Evolutionary conservation across 2,797 vertebrate genomes (phyloP).

Genomic region (Pangasius larnaudii): DNA sequence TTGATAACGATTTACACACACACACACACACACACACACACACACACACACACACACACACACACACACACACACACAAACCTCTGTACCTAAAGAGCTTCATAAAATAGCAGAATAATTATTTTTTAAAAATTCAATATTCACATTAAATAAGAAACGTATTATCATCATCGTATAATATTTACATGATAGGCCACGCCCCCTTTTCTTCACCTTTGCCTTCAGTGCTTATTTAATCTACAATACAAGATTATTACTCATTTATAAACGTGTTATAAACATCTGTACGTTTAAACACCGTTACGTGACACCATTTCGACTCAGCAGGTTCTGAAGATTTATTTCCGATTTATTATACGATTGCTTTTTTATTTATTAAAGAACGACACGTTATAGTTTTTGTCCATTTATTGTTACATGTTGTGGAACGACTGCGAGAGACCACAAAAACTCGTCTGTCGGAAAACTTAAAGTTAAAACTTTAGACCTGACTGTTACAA

Average conservation of each 20-base stretch:
- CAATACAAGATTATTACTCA: neutral
- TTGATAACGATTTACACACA: neutral
- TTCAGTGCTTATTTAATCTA: neutral
- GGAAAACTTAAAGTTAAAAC: neutral
- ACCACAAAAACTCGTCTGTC: neutral
- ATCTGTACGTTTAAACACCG: neutral
- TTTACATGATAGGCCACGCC: neutral
- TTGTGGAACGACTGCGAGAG: neutral
- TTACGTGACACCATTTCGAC: neutral
- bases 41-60: constrained; percentile 6
- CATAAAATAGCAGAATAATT: neutral
- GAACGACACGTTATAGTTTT: neutral
- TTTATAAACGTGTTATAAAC: neutral
- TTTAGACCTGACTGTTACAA: neutral
- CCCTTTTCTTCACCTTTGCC: neutral
- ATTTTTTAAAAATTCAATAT: neutral
- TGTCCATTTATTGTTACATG: neutral
- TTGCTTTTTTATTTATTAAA: neutral
- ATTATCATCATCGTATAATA: neutral
- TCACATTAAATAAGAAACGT: neutral
- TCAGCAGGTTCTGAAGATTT: neutral
- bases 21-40: constrained; percentile 13
- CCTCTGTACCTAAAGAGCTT: neutral
- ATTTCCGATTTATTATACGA: neutral
- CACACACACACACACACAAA: constrained; percentile 12